Evolutionary conservation across 2,113 vertebrate species (phyloP), one percentile per base, ranked within the genome.

Genomic region (Tretioscincus oriximinensis): DNA sequence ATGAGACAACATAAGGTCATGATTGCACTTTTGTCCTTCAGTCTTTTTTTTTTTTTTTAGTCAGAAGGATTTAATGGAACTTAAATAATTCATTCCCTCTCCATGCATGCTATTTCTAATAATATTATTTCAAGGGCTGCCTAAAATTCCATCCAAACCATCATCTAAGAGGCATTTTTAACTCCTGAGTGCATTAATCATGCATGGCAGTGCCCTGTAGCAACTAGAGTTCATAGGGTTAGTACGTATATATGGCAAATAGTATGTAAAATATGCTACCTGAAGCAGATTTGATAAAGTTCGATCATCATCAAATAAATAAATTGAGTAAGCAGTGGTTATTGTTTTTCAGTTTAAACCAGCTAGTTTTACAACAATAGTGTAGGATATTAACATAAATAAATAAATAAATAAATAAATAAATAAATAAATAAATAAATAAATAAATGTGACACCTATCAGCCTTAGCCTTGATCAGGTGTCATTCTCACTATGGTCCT

Each of bases 31-130:
- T 76, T 75, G 51, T 68, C 73, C 12, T 81, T 74, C 51, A 75
- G 51, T 22, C 16, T 9, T 24, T 61, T 5, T 75, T 68, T 9
- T 24, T 61, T 5, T 75, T 68, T 51, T 54, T 24, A 61, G 60
- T 73, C 29, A 28, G 65, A 28, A 69, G 51, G 76, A 51, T 75
- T 75, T 61, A 69, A 81, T 61, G 12, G 51, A 81, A 69, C 68
- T 81, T 81, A 60, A 78, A 78, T 78, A 82, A 70, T 76, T 82
- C 73, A 76, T 76, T 47, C 28, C 1, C 21, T 29, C 9, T 29
- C 18, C 28, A 35, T 41, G 61, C 63, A 51, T 29, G 6, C 0
- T 26, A 35, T 51, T 67, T 74, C 49, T 65, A 29, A 31, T 68
- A 5, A 14, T 75, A 41, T 68, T 76, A 28, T 81, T 61, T 76